Conservation (phyloP, 2,888 invertebrate genomes). For the Aelia acuminata region DNA sequence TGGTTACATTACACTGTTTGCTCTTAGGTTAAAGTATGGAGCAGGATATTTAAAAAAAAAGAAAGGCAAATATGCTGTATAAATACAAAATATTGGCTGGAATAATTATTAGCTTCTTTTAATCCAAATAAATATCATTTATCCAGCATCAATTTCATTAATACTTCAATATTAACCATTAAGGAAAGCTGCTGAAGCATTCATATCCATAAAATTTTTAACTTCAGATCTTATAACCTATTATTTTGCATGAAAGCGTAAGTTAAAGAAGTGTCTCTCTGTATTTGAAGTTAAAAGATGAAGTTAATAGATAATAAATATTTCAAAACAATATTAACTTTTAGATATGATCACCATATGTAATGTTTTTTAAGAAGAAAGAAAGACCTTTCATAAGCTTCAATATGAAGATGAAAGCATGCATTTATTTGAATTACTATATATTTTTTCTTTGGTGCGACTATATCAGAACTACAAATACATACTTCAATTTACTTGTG, state of each 20-base stretch:
- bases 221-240: neutral
- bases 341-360: neutral
- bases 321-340: neutral
- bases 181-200: neutral
- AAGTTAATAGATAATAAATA: neutral
- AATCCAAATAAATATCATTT: neutral
- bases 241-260: neutral
- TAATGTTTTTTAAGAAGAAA: neutral
- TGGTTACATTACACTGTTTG: no score
- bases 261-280: neutral
- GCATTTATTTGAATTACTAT: neutral
- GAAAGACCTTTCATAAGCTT: constrained; percentile 2
- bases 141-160: neutral
- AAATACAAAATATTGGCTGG: no score
- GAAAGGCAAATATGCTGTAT: no score
- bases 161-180: neutral
- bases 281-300: neutral
- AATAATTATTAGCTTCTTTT: neutral
- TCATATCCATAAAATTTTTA: neutral
- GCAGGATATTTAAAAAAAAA: no score
- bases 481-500: neutral
- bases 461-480: neutral
- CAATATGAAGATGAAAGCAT: constrained; percentile 6
- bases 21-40: no score
- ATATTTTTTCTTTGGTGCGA: neutral